Base-by-base conservation (phyloP, 2,888 invertebrate genomes). In the Lasius fuliginosus region DNA sequence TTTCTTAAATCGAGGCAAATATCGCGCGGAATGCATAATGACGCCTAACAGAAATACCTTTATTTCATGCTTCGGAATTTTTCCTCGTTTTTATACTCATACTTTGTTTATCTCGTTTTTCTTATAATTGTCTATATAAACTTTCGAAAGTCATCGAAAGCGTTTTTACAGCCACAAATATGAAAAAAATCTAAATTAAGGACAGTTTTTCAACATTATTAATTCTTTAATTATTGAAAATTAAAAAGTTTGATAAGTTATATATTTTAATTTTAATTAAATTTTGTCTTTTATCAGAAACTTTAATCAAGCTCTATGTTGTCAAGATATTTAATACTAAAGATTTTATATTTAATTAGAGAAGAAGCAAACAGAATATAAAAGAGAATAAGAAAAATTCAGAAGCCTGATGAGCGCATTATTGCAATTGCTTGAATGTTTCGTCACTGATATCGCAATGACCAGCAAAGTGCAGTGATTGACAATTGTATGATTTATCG, bases 351-450 rank as follows among this genome's bases (percentile, higher is more conserved):
- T 69, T 27, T 68, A 9, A 58, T 36, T 0, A 53, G 1, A n/a
- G 18, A 67, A 56, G 6, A 30, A 40, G 64, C 3, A 27, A 40
- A 75, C 6, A 36, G 33, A 11, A 49, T 36, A 53, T 4, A 27
- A 40, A 12, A 53, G 9, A 49, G 6, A 36, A 5, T 36, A 65
- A 67, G 36, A 30, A 77, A 15, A 5, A 58, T 58, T 69, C 30
- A 18, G 18, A 77, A 69, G 3, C 49, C 11, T 33, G 56, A 36
- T 56, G 33, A 58, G 56, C 69, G 56, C 69, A 42, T 69, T 58
- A 18, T 69, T 58, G 42, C 53, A 68, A 68, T 49, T 67, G 68
- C 69, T 69, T 33, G 27, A 77, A 69, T 53, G 23, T 69, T 77
- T 77, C 56, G 69, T 23, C 67, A 58, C 42, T 69, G 56, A 56